phyloP scores from a whole-genome alignment of 2,113 vertebrate genomes.

The Lipotes vexillifer region DNA sequence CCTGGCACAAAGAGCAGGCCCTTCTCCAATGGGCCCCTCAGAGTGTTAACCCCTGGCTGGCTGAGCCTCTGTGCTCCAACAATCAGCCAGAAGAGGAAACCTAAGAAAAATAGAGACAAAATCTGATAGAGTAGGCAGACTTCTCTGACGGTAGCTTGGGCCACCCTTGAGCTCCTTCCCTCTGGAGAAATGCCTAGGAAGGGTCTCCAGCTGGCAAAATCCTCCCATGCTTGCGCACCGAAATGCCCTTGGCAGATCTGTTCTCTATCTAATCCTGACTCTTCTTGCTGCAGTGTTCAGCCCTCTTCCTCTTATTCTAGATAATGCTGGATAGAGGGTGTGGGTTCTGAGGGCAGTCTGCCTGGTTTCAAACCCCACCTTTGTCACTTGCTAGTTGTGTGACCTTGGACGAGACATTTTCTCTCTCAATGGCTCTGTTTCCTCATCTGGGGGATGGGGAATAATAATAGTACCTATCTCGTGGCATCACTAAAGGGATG shows the following conservation, averaged over 20 bases:
- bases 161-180: not conserved
- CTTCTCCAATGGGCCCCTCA: not conserved
- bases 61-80: not conserved
- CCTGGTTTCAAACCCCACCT: not conserved
- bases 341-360: not conserved
- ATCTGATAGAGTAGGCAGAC: not conserved
- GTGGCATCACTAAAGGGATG: not conserved
- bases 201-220: not conserved
- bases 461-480: not conserved
- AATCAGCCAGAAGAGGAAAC: not conserved
- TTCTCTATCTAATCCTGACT: not conserved
- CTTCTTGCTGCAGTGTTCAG: not conserved
- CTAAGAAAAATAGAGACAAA: not conserved
- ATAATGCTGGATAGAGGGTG: not conserved
- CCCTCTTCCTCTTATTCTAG: not conserved
- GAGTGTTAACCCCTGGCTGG: constrained; percentile 14
- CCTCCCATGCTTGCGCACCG: not conserved
- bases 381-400: not conserved
- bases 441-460: not conserved
- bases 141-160: not conserved
- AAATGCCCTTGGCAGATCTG: not conserved
- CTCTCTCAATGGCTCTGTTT: constrained; percentile 5
- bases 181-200: not conserved
- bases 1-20: constrained; percentile 4
- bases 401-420: not conserved